Conservation (phyloP, 1,140 invertebrate species). For the Penaeus japonicus region DNA sequence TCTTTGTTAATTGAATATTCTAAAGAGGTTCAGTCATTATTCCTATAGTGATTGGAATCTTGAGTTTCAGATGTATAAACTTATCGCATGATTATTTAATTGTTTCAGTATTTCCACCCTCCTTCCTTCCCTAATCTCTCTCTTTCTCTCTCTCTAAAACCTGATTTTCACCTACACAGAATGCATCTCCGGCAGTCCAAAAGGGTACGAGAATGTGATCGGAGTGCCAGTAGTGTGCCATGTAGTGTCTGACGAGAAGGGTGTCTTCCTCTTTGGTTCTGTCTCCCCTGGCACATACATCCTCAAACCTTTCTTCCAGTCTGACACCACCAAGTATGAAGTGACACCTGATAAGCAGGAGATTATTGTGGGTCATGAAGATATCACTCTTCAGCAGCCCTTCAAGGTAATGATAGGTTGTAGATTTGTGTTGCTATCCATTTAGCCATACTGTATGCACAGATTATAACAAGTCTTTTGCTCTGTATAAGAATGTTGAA, state of each 20-base stretch:
- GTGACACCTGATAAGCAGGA: conserved; percentile 76
- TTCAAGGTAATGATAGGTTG: conserved; percentile 76
- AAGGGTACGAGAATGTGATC: conserved; percentile 59
- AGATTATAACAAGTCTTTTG: too few species aligned
- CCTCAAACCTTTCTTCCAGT: conserved; percentile 48
- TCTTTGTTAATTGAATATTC: too few species aligned
- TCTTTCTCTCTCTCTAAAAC: too few species aligned
- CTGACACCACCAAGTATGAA: conserved; percentile 46
- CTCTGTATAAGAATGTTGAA: too few species aligned
- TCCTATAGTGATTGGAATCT: too few species aligned
- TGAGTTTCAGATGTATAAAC: too few species aligned
- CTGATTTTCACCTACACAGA: background rate
- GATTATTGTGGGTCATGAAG: conserved; percentile 77
- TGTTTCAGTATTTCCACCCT: too few species aligned
- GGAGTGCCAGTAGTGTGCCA: conserved; percentile 73
- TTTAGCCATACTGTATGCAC: too few species aligned
- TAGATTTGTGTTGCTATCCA: too few species aligned
- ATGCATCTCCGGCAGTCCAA: conserved; percentile 33
- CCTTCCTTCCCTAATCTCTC: too few species aligned
- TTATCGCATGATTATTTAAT: too few species aligned
- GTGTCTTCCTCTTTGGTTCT: conserved; percentile 80
- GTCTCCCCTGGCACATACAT: conserved; percentile 82
- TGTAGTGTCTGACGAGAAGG: conserved; percentile 75
- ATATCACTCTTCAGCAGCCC: conserved; percentile 73
- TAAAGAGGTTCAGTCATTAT: too few species aligned